Conservation (phyloP, 2,888 invertebrate genomes). For the Sphinx pinastri region DNA sequence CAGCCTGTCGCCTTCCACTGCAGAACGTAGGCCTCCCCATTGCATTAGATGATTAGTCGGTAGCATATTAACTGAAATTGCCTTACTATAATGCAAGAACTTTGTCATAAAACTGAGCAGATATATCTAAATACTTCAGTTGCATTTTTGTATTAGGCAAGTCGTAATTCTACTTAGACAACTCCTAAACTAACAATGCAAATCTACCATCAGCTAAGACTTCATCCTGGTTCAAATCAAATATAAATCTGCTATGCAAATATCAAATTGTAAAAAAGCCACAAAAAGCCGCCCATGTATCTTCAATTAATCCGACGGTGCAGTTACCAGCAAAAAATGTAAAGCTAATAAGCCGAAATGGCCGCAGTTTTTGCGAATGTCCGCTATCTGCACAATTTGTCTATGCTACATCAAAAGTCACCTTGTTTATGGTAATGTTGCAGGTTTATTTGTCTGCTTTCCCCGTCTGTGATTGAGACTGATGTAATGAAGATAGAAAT, state of each 20-base stretch:
- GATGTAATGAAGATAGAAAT: not conserved
- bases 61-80: too few relatives aligned
- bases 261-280: not conserved
- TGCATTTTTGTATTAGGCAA: too few relatives aligned
- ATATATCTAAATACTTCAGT: too few relatives aligned
- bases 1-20: too few relatives aligned
- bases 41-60: too few relatives aligned
- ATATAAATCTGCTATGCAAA: constrained; percentile 6
- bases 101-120: too few relatives aligned
- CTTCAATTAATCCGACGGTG: not conserved
- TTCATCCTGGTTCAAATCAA: not conserved
- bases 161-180: too few relatives aligned
- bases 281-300: not conserved
- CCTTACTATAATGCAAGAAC: too few relatives aligned
- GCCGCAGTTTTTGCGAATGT: constrained; percentile 8
- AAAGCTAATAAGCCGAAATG: constrained; percentile 20
- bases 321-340: constrained; percentile 1
- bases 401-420: constrained; percentile 6
- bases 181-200: too few relatives aligned
- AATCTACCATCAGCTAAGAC: too few relatives aligned
- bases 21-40: too few relatives aligned
- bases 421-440: not conserved
- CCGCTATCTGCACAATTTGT: constrained; percentile 16
- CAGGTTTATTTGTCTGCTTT: not conserved
- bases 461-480: not conserved